These are phyloP conservation scores for Drosophila ananassae DNA, from an alignment of 1,140 invertebrate genomes.

Conservation along the genomic window DNA sequence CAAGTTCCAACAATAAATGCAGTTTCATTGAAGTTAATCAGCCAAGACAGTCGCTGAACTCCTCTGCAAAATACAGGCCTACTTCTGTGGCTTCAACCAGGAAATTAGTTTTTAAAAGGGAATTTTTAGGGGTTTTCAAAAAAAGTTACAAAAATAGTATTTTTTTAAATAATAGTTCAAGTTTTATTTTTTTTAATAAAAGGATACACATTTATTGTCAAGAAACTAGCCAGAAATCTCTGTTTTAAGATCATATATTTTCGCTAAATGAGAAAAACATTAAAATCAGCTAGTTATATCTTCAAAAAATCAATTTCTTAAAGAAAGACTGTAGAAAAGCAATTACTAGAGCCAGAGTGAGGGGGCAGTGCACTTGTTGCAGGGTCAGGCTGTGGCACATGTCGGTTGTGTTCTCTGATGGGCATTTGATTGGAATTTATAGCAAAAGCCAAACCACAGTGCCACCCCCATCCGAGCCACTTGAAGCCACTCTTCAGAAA, in stretches of 20 bases:
- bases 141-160: too few species aligned
- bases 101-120: not conserved
- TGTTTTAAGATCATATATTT: too few species aligned
- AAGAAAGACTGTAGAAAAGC: conserved; percentile 16
- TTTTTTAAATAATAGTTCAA: too few species aligned
- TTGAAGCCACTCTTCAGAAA: not conserved
- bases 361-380: conserved; percentile 8
- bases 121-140: too few species aligned
- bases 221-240: too few species aligned
- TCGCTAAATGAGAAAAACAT: too few species aligned
- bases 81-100: not conserved
- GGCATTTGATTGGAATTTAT: conserved; percentile 77
- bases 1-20: conserved; percentile 78
- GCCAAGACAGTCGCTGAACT: conserved; percentile 64
- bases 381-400: conserved; percentile 46
- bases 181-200: too few species aligned
- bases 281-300: too few species aligned
- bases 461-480: not conserved
- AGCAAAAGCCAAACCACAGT: conserved; percentile 19
- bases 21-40: conserved; percentile 82
- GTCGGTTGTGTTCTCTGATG: conserved; percentile 36
- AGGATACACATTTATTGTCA: too few species aligned
- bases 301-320: not conserved
- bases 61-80: conserved; percentile 6
- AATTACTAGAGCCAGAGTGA: conserved; percentile 44